These are phyloP conservation scores for Platorchestia sp. DNA, from an alignment of 1,140 invertebrate species.

Conservation along the genomic window DNA sequence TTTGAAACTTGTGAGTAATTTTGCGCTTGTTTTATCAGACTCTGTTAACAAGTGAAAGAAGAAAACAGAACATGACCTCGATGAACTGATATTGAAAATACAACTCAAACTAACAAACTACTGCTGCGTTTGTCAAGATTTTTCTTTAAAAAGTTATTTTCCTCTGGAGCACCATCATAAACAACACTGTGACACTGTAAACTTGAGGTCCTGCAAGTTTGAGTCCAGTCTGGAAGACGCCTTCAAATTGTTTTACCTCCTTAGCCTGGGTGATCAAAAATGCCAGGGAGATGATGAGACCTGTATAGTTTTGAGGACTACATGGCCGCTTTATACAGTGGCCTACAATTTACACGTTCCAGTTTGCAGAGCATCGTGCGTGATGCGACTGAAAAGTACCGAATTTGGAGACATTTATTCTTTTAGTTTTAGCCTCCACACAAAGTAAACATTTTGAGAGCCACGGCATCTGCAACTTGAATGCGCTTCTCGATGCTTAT, in stretches of 20 bases:
- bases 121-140: neutral
- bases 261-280: neutral
- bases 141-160: neutral
- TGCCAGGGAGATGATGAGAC: neutral
- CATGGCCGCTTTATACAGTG: neutral
- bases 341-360: conserved; percentile 19
- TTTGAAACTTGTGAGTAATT: too few relatives aligned
- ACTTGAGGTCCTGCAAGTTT: neutral
- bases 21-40: too few relatives aligned
- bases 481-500: neutral
- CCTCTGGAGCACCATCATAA: neutral
- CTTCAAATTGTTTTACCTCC: neutral
- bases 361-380: neutral
- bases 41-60: too few relatives aligned
- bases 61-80: too few relatives aligned
- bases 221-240: neutral
- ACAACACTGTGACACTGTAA: neutral
- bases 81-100: neutral
- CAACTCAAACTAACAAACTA: neutral
- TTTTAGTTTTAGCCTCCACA: neutral
- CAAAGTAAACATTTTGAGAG: neutral
- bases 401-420: neutral
- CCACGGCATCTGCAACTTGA: neutral
- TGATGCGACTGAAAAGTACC: neutral
- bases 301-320: neutral